Conservation (phyloP, 2,888 invertebrate species). For the Tinea trinotella region DNA sequence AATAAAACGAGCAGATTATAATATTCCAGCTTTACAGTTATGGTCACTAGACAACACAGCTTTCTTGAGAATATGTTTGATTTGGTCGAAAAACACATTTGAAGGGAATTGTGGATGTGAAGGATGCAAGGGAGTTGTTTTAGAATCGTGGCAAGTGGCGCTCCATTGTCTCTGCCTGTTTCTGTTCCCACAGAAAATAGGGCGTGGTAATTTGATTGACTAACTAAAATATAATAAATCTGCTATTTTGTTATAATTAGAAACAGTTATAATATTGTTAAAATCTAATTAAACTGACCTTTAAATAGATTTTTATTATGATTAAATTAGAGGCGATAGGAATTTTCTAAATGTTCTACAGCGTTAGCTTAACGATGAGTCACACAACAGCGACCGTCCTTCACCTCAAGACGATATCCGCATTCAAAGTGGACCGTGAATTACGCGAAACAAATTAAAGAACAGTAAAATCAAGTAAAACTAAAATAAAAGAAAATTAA, state of each 20-base stretch:
- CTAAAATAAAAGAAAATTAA: neutral
- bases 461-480: constrained; percentile 3
- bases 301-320: constrained; percentile 2
- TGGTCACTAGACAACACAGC: too few species aligned
- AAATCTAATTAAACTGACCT: neutral
- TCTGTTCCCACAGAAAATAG: too few species aligned
- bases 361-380: neutral
- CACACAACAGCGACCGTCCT: constrained; percentile 16
- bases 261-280: neutral
- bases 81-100: too few species aligned
- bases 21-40: too few species aligned
- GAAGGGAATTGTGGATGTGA: too few species aligned
- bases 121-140: too few species aligned
- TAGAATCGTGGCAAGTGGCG: too few species aligned
- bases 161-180: too few species aligned
- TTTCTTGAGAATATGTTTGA: too few species aligned
- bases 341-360: neutral
- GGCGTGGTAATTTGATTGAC: too few species aligned
- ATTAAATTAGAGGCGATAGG: neutral
- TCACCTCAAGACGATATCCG: constrained; percentile 16
- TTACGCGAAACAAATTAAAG: constrained; percentile 3
- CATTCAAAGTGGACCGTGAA: constrained; percentile 12
- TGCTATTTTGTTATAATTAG: neutral
- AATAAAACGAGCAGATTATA: too few species aligned
- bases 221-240: neutral